Evolutionary conservation across 2,113 vertebrate genomes (phyloP), one percentile per base, ranked within the genome.

Genomic region (Taxidea taxus): DNA sequence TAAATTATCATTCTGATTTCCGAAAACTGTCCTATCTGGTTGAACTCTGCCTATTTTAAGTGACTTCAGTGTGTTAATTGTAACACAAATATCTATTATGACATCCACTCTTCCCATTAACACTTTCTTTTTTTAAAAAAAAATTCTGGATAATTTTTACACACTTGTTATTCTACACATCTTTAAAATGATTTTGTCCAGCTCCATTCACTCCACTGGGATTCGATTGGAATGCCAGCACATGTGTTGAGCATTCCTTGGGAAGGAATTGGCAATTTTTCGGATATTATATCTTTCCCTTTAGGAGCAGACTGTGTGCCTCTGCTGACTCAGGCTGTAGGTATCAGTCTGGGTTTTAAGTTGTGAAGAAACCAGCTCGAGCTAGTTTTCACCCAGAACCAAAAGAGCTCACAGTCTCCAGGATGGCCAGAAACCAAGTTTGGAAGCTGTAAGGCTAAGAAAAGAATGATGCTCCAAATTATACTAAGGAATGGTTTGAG

Each of bases 131-230:
- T 56, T 56, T 64, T 47, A 5, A 74, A 83, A 34, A n/a, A 31
- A 23, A 3, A 5, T 49, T 39, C 34, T 58, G n/a, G 14, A 7
- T 77, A 87, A 21, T 82, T 91, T 8, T 87, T 75, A 3, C 3
- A 16, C 56, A 39, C 51, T 10, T 66, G 34, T 58, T 70, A 56
- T 49, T 66, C 44, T 31, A 15, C n/a, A 31, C 29, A 23, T 49
- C 93, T 92, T 81, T 25, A 66, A 62, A 64, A 54, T 56, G 21
- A 47, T 87, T 27, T 42, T n/a, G 39, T 39, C 31, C 21, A 8
- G 6, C 39, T 58, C 29, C 6, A 1, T n/a, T 4, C 34, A 37
- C 7, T 51, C 66, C 31, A 0, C 0, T 29, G 27, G 16, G 34
- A 37, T 54, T 72, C 44, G 51, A 47, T 23, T 39, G 21, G 66